These are phyloP conservation scores for Lota lota DNA, from an alignment of 2,113 vertebrate species.

Conservation along the genomic window DNA sequence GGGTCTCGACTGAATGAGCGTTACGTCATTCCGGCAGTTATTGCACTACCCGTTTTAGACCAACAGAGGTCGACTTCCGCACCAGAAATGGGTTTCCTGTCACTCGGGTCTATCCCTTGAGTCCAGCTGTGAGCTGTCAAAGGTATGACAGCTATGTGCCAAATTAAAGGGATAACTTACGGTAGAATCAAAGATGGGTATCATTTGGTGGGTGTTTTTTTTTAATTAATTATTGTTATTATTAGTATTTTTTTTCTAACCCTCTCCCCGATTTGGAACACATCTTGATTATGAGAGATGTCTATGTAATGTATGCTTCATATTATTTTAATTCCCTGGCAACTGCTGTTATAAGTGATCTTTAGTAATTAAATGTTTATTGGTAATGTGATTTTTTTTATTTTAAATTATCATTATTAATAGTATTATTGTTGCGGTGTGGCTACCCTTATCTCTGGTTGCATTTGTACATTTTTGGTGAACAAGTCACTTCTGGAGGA, in stretches of 20 bases:
- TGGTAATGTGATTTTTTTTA: background rate
- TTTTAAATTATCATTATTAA: background rate
- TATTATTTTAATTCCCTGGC: too few relatives aligned
- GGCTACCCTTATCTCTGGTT: background rate
- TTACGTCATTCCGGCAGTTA: too few relatives aligned
- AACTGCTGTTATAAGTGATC: too few relatives aligned
- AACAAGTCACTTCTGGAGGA: background rate
- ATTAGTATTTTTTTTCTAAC: too few relatives aligned
- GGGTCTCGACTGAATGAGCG: too few relatives aligned
- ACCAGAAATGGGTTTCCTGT: background rate
- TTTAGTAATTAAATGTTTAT: too few relatives aligned
- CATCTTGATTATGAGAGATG: background rate
- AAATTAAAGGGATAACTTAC: background rate
- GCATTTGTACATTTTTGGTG: background rate
- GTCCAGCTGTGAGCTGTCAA: slow-evolving; percentile 19
- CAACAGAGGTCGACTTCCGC: slow-evolving; percentile 43
- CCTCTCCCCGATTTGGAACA: too few relatives aligned
- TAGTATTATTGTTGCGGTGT: background rate
- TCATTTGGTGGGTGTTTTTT: background rate
- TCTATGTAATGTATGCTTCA: background rate
- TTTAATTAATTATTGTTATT: background rate
- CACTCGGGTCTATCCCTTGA: slow-evolving; percentile 23
- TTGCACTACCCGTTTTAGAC: background rate
- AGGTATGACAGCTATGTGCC: background rate
- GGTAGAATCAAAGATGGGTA: background rate